Evolutionary conservation across 2,888 invertebrate genomes (phyloP), one percentile per base, ranked within the genome.

Genomic region (Hirtodrosophila cameraria): DNA sequence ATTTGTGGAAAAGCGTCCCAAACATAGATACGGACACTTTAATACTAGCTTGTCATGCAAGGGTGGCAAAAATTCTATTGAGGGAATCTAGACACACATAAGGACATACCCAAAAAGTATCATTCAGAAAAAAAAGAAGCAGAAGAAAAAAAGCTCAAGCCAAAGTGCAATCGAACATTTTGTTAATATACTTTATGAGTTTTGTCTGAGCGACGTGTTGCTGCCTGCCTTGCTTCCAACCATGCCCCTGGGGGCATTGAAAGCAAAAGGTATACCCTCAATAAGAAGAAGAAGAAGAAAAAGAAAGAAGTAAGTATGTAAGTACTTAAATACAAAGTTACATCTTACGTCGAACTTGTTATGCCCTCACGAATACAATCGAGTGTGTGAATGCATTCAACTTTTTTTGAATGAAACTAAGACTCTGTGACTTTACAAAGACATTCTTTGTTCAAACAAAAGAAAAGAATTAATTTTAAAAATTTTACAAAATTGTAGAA

Each of bases 161-260:
- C 83, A 82, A 72, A 80, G 80, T 80, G 86, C 86, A 80, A 79
- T 85, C 76, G 73, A 86, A 85, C 69, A 79, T 85, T 78, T 79
- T 81, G 69, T 78, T 79, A 74, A 79, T 84, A 81, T 67, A 81
- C 74, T 80, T 84, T 81, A 84, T 77, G 81, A 80, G 77, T 80
- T 73, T 78, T 80, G 67, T 52, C 49, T 52, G 53, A 57, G 76
- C 80, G 72, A 83, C 76, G 81, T 80, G 84, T 72, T 63, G 60
- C 69, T 61, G 59, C 30, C 49, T 20, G 6, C 13, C 38, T n/a
- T 12, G 6, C 23, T 38, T 8, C 39, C 13, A 15, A 33, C 13
- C 38, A 16, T 33, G 48, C 18, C 63, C 69, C 36, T 38, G 12
- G 23, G 57, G 68, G 57, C 49, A 57, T 46, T 67, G 55, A 57